Conservation (phyloP, 64 coral and sea anemone species). For the Exaiptasia diaphana region DNA sequence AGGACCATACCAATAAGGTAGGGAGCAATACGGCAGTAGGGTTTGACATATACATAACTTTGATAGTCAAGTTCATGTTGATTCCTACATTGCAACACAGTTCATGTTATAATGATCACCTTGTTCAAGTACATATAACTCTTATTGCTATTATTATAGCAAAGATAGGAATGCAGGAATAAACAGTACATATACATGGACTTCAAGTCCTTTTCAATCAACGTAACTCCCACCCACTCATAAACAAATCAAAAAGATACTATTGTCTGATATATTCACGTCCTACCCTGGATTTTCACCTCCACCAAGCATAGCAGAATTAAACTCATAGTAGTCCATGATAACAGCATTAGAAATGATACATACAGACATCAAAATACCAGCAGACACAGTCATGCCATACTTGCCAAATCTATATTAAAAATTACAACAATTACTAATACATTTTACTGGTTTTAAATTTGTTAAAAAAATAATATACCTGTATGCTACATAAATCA, state of each 20-base stretch:
- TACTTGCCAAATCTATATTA: background rate
- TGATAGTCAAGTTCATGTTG: background rate
- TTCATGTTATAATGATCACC: background rate
- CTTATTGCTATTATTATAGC: background rate
- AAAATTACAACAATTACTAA: background rate
- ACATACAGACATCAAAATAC: background rate
- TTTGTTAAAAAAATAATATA: background rate
- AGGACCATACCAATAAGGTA: conserved; percentile 79
- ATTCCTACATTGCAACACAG: background rate
- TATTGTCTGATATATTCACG: no score
- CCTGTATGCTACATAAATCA: background rate
- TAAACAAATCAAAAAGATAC: background rate
- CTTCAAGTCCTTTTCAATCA: background rate
- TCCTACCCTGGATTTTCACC: no score
- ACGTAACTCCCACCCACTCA: background rate
- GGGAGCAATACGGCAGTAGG: conserved; percentile 73
- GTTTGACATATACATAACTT: conserved; percentile 67
- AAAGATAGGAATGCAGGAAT: background rate
- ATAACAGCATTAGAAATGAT: background rate
- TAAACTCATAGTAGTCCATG: background rate
- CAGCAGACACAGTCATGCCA: background rate
- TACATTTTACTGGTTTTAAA: background rate
- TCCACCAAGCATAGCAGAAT: background rate
- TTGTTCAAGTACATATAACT: background rate
- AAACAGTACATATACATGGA: background rate